Conservation (phyloP, 2,888 invertebrate species). For the Galeruca laticollis region DNA sequence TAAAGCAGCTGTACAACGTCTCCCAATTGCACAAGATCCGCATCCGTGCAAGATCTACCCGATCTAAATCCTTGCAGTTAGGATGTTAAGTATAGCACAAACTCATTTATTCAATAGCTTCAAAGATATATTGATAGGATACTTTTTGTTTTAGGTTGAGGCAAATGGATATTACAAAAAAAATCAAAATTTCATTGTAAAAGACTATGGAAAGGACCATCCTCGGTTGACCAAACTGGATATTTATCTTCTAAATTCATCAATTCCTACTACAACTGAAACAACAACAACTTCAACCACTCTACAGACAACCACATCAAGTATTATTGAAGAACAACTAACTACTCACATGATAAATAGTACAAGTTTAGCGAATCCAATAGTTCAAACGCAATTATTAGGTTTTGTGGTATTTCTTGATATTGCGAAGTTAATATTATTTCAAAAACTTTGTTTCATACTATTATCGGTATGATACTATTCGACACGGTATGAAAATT, state of each 20-base stretch:
- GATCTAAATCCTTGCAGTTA: too few relatives aligned
- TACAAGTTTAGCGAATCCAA: not conserved
- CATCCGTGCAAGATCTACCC: too few relatives aligned
- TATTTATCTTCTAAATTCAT: constrained; percentile 39
- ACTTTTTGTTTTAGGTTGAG: constrained; percentile 43
- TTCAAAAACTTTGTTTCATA: not conserved
- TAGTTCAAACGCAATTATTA: not conserved
- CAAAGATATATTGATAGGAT: not conserved
- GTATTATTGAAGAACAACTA: not conserved
- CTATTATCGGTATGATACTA: not conserved
- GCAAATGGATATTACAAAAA: constrained; percentile 48
- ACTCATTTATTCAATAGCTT: not conserved
- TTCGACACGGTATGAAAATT: not conserved
- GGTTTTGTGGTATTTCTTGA: not conserved
- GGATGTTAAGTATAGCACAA: too few relatives aligned
- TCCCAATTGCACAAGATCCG: too few relatives aligned
- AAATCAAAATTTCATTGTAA: constrained; percentile 30
- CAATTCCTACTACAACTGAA: constrained; percentile 37
- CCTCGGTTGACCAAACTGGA: constrained; percentile 28
- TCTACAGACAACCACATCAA: not conserved
- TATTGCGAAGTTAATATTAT: not conserved
- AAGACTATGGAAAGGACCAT: constrained; percentile 31
- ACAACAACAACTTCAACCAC: constrained; percentile 11
- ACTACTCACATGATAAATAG: not conserved
- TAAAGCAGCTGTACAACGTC: too few relatives aligned